phyloP scores from a whole-genome alignment of 2,113 vertebrate species.

The Paratilapia polleni region DNA sequence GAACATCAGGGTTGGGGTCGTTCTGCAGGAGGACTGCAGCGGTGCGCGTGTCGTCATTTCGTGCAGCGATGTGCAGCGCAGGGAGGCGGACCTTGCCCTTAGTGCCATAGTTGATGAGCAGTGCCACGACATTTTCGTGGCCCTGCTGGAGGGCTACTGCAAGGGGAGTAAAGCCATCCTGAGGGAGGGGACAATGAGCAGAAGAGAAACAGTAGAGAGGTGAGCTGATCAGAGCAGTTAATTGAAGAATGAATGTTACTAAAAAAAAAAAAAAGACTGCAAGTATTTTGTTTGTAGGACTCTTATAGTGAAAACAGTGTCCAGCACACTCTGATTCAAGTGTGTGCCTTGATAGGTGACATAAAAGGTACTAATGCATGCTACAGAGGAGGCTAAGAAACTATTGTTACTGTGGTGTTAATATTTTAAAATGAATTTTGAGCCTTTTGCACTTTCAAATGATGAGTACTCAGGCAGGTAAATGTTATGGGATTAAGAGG shows the following conservation, averaged over 20 bases:
- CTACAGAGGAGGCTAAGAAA: background rate
- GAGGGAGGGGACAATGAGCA: constrained; percentile 11
- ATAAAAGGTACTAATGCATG: background rate
- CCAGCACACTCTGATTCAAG: background rate
- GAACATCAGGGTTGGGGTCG: constrained; percentile 94
- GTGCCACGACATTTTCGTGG: constrained; percentile 95
- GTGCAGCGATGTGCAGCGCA: constrained; percentile 94
- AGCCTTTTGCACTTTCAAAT: background rate
- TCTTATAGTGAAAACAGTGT: background rate
- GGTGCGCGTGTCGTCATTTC: constrained; percentile 95
- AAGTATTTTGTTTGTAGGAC: background rate
- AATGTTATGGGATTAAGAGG: background rate
- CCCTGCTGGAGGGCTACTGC: constrained; percentile 98
- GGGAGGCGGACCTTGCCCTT: constrained; percentile 97
- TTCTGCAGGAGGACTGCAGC: constrained; percentile 96
- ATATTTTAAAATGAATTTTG: background rate
- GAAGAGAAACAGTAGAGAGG: background rate
- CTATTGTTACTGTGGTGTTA: background rate
- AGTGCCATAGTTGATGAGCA: constrained; percentile 96
- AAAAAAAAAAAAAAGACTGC: background rate
- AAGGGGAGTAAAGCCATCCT: constrained; percentile 97
- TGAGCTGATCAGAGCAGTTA: background rate
- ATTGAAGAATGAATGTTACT: background rate
- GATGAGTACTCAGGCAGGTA: background rate
- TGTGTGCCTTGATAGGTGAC: background rate